Base-by-base conservation (phyloP, 2,797 vertebrate genomes). In the Capromys pilorides region DNA sequence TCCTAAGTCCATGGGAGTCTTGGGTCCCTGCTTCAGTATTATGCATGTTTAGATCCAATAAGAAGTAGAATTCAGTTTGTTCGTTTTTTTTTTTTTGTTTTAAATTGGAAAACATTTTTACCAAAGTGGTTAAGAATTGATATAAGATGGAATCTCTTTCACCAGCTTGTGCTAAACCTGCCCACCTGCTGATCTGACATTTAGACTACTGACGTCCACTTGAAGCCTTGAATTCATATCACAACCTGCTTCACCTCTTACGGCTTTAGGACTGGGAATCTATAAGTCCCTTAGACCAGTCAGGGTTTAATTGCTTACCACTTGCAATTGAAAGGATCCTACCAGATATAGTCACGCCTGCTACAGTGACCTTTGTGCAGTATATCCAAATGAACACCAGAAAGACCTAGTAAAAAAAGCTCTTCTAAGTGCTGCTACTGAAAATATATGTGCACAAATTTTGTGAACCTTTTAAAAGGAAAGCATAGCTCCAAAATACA, bases 381-480 rank as follows among this genome's bases (percentile, higher is more conserved):
- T 41, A 5, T 62, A 18, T n/a, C 80, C 49, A 86, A 87, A n/a
- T 59, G 28, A 88, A 62, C 11, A 28, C 21, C 22, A 89, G 28
- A 85, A 54, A 7, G 4, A 75, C 51, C 66, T 36, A 87, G 85
- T 26, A 73, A 94, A 69, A 28, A 91, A 90, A 80, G 51, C 7
- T 78, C 14, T 80, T 45, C 18, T 36, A 64, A 81, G 33, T 41
- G 19, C 51, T 69, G 5, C 19, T 67, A 28, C 36, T 77, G 1
- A 41, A 84, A 89, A 87, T 12, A n/a, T 71, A 67, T 3, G 71
- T 39, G 16, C n/a, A 33, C 19, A 78, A 73, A 62, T 51, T 59
- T 57, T 10, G 19, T 9, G 12, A 90, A 31, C 28, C 67, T 94
- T 92, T 90, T 71, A 49, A 90, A 88, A 86, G 85, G 54, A 90